These are phyloP conservation scores for Motacilla alba DNA, from an alignment of 2,113 vertebrate genomes.

Conservation along the genomic window DNA sequence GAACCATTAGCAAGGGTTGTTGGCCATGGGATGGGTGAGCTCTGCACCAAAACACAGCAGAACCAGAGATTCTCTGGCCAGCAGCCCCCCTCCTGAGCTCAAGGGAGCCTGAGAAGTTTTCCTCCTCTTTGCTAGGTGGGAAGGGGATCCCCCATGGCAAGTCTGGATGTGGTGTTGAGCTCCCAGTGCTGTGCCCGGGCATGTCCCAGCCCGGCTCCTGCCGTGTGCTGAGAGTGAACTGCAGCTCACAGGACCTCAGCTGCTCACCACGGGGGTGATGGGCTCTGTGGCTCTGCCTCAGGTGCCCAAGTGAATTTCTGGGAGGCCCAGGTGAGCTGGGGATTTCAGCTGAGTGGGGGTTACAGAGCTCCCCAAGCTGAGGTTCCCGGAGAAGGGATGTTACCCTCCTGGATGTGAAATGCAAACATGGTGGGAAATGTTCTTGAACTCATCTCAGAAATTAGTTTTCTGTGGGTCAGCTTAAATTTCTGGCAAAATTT, in stretches of 20 bases:
- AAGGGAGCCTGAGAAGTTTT: neutral
- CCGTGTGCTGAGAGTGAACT: neutral
- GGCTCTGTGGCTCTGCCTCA: neutral
- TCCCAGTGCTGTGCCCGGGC: neutral
- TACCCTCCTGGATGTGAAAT: neutral
- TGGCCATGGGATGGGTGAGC: neutral
- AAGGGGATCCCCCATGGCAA: neutral
- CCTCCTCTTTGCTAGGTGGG: neutral
- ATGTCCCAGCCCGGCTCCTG: rapidly evolving
- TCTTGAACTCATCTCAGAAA: neutral
- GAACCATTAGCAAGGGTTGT: neutral
- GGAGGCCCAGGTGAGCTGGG: neutral
- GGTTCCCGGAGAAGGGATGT: neutral
- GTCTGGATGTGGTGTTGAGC: neutral
- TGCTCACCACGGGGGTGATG: neutral
- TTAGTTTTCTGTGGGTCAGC: neutral
- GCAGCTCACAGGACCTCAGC: neutral
- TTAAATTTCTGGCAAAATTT: slow-evolving; percentile 18
- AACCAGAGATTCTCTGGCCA: neutral
- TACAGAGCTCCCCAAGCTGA: neutral
- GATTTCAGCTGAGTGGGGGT: neutral
- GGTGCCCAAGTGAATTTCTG: neutral
- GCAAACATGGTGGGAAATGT: neutral
- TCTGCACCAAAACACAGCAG: neutral
- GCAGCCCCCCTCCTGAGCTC: neutral